Evolutionary conservation across 1,140 invertebrate genomes (phyloP).

Genomic region (Araneus ventricosus): DNA sequence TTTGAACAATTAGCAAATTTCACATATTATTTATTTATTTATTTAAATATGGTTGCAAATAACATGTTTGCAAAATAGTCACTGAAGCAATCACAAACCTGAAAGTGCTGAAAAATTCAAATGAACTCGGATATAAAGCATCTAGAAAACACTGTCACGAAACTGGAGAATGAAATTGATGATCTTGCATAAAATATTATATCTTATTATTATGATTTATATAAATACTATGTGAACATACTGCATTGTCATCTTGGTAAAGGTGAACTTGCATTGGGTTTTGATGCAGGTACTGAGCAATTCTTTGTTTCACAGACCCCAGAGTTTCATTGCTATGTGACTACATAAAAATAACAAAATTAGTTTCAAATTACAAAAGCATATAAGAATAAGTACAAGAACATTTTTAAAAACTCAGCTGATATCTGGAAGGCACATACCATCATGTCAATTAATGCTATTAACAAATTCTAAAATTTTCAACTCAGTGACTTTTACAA

Average conservation of each 20-base stretch:
- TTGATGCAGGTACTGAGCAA: slow-evolving; percentile 79
- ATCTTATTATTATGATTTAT: too few species aligned
- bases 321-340: slow-evolving; percentile 82
- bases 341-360: slow-evolving; percentile 76
- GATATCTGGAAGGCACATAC: not conserved
- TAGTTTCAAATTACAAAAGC: not conserved
- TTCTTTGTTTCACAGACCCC: slow-evolving; percentile 79
- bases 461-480: not conserved
- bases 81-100: too few species aligned
- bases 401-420: not conserved
- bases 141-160: too few species aligned
- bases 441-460: not conserved
- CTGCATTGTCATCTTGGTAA: slow-evolving; percentile 80
- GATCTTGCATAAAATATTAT: too few species aligned
- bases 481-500: not conserved
- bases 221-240: slow-evolving; percentile 73
- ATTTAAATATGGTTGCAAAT: too few species aligned
- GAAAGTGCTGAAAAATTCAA: too few species aligned
- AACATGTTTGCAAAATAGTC: too few species aligned
- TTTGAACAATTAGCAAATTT: too few species aligned
- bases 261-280: slow-evolving; percentile 80
- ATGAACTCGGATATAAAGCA: too few species aligned
- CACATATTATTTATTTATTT: too few species aligned
- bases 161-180: too few species aligned
- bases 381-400: not conserved